phyloP scores from a whole-genome alignment of 2,888 invertebrate species.

The Galerucella calmariensis region DNA sequence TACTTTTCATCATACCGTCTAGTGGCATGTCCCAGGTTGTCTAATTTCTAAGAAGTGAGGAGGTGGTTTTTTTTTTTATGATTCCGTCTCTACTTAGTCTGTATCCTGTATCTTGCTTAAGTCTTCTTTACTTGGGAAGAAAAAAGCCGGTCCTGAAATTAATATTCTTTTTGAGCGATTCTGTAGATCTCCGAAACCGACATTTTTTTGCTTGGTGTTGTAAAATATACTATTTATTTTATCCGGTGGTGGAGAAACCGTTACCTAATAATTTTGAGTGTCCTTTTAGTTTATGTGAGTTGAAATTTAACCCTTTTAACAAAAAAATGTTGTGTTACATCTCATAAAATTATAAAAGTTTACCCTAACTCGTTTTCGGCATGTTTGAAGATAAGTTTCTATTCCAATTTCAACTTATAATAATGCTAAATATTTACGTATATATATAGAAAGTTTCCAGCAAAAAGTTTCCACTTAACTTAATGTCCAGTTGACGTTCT shows the following conservation, averaged over 20 bases:
- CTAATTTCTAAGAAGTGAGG: no score
- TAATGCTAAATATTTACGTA: no score
- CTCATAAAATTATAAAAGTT: neutral
- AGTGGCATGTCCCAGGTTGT: no score
- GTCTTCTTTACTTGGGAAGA: no score
- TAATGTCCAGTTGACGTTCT: no score
- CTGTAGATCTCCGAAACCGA: no score
- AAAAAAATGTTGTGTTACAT: neutral
- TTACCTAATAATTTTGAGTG: conserved; percentile 26
- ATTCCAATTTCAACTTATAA: neutral
- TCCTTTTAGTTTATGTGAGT: conserved; percentile 3
- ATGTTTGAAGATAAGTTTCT: neutral
- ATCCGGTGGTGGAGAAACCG: conserved; percentile 22
- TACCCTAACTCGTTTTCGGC: neutral
- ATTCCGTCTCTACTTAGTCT: no score
- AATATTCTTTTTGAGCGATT: neutral
- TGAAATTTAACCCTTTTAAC: conserved; percentile 2
- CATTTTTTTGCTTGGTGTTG: neutral
- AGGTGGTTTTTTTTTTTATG: no score
- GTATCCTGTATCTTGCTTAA: no score
- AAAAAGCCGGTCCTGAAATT: neutral
- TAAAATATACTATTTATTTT: conserved; percentile 3
- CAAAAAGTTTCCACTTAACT: no score
- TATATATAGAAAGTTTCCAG: no score
- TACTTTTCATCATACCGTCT: no score